phyloP scores from a whole-genome alignment of 2,797 vertebrate species.

The Lacerta bilineata region DNA sequence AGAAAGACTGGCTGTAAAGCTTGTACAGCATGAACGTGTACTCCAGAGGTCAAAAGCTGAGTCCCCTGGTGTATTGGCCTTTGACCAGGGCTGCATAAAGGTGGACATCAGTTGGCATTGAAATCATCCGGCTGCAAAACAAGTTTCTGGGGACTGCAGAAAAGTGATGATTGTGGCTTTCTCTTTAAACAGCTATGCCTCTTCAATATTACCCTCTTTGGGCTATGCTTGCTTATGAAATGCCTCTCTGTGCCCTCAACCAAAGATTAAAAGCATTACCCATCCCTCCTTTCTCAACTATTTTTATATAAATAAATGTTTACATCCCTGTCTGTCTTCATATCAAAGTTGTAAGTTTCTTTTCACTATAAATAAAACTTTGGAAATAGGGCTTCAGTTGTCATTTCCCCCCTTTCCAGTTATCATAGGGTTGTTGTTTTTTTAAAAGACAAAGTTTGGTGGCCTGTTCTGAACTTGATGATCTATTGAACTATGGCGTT shows the following conservation, averaged over 20 bases:
- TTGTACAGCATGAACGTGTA: not conserved
- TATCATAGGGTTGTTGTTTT: not conserved
- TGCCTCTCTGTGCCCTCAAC: not conserved
- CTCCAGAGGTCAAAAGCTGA: not conserved
- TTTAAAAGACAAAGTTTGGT: not conserved
- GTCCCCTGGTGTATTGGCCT: constrained; percentile 14
- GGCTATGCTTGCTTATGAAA: not conserved
- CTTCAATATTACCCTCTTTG: constrained; percentile 2
- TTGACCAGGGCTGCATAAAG: constrained; percentile 15
- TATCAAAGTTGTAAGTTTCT: not conserved
- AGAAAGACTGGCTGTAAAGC: not conserved
- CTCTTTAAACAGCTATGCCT: not conserved
- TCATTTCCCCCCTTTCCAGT: not conserved
- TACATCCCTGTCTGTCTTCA: not conserved
- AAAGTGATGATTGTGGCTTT: not conserved
- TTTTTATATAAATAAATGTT: constrained; percentile 1
- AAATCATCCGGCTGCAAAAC: not conserved
- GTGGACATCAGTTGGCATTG: not conserved
- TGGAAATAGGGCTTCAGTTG: not conserved
- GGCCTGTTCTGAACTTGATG: constrained; percentile 30
- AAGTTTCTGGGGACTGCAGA: not conserved
- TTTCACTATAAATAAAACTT: constrained; percentile 3
- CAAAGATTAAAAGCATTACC: constrained; percentile 3
- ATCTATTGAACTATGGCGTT: constrained; percentile 29
- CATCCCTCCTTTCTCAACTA: not conserved